Evolutionary conservation across 2,113 vertebrate species (phyloP).

Genomic region (Rostratula benghalensis): DNA sequence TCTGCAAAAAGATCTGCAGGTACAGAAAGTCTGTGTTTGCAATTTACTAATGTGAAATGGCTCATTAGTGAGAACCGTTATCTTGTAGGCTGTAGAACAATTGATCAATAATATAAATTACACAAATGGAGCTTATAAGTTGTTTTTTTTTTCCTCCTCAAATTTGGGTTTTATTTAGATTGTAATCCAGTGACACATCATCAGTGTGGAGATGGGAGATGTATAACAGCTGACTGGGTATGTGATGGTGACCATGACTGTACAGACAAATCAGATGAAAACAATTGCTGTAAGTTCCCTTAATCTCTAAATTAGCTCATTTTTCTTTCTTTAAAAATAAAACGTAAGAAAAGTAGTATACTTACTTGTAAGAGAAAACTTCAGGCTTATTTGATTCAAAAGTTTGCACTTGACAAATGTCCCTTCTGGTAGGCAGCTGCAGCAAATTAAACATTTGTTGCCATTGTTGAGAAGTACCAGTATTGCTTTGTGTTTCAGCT

Average conservation of each 20-base stretch:
- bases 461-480: neutral
- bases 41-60: neutral
- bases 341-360: neutral
- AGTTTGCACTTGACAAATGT: neutral
- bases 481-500: neutral
- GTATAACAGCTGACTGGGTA: slow-evolving; percentile 86
- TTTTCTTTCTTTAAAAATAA: neutral
- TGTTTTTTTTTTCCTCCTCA: neutral
- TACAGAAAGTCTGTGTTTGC: neutral
- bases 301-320: neutral
- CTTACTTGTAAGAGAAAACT: neutral
- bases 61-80: neutral
- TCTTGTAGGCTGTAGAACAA: neutral
- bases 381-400: neutral
- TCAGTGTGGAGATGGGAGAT: slow-evolving; percentile 89
- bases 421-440: neutral
- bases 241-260: slow-evolving; percentile 98
- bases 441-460: neutral
- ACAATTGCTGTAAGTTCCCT: slow-evolving; percentile 91
- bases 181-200: slow-evolving; percentile 81
- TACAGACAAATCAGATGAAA: slow-evolving; percentile 91
- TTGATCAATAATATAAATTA: neutral
- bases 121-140: fast-evolving
- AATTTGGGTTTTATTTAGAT: slow-evolving; percentile 67
- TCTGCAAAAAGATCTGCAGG: neutral